Evolutionary conservation across 2,888 invertebrate species (phyloP).

Genomic region (Calliphora vomitoria): DNA sequence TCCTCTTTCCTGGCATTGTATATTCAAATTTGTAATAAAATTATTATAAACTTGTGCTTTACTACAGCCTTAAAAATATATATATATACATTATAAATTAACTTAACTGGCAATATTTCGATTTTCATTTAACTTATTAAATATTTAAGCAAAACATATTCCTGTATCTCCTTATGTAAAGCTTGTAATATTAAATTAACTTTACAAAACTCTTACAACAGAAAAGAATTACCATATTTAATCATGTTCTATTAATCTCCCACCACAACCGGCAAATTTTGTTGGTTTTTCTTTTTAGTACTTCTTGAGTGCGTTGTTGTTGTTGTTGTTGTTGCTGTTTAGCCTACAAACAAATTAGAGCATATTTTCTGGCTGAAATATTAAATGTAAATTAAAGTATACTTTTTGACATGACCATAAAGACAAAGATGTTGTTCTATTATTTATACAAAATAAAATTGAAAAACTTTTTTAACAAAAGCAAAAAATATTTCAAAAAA

Average conservation of each 20-base stretch:
- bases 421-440: conserved; percentile 34
- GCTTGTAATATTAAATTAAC: conserved; percentile 22
- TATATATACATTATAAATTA: background rate
- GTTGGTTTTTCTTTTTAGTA: background rate
- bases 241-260: conserved; percentile 42
- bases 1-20: no score
- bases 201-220: background rate
- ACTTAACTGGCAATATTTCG: conserved; percentile 1
- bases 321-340: conserved; percentile 1
- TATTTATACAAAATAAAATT: conserved; percentile 43
- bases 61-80: background rate
- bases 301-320: background rate
- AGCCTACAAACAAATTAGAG: conserved; percentile 56
- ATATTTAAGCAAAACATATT: background rate
- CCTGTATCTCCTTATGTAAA: no score
- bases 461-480: conserved; percentile 44
- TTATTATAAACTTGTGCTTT: no score
- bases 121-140: conserved; percentile 28
- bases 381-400: conserved; percentile 58
- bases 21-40: no score
- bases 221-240: conserved; percentile 38
- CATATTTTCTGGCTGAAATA: conserved; percentile 56
- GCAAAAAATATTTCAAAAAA: background rate
- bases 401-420: conserved; percentile 52
- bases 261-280: background rate